Evolutionary conservation across 2,113 vertebrate genomes (phyloP).

Genomic region (Ochotona princeps): DNA sequence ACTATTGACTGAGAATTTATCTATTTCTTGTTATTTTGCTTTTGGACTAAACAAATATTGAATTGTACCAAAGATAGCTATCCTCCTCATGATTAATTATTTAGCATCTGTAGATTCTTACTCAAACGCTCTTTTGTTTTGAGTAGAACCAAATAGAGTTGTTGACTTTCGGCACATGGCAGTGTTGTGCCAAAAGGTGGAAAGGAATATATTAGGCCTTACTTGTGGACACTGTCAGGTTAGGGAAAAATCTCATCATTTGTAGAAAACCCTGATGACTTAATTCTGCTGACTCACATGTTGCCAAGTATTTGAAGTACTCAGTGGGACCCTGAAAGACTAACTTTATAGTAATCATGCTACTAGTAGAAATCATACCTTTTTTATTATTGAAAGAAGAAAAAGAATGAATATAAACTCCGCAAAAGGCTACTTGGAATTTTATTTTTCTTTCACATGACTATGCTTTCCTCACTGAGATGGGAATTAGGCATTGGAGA

Average conservation of each 20-base stretch:
- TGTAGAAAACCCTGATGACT: conserved; percentile 50
- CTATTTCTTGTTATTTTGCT: neutral
- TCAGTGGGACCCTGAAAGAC: neutral
- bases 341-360: neutral
- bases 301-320: neutral
- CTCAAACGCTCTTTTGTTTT: conserved; percentile 14
- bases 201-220: neutral
- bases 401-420: neutral
- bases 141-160: neutral
- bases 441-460: conserved; percentile 27
- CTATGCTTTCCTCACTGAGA: neutral
- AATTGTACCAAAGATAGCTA: neutral
- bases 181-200: neutral
- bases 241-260: neutral
- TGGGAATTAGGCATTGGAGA: neutral
- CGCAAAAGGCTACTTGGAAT: neutral
- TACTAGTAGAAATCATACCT: neutral
- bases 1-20: neutral
- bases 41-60: neutral
- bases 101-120: neutral
- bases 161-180: neutral
- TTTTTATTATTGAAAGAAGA: neutral
- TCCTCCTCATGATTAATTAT: neutral
- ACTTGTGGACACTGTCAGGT: conserved; percentile 29
- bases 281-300: neutral